Evolutionary conservation across 2,888 invertebrate genomes (phyloP).

Genomic region (Crossocerus cetratus): DNA sequence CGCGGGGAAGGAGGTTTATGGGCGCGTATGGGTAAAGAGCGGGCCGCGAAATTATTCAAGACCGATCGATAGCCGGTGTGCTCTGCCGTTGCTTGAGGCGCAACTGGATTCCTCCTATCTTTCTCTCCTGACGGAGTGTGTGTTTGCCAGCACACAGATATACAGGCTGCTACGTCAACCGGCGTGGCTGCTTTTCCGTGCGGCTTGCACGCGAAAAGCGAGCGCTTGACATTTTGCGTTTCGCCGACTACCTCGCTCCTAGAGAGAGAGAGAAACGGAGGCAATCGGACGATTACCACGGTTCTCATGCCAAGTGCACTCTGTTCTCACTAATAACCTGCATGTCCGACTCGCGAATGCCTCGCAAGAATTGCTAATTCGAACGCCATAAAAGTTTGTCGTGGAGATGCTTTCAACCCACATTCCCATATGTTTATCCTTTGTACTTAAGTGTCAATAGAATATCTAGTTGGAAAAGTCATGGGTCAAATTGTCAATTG

Average conservation of each 20-base stretch:
- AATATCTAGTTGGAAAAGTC: too few relatives aligned
- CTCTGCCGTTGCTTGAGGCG: conserved; percentile 50
- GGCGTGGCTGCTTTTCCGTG: too few relatives aligned
- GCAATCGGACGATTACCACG: too few relatives aligned
- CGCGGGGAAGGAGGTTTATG: too few relatives aligned
- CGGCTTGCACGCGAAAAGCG: conserved; percentile 19
- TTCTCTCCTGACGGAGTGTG: neutral
- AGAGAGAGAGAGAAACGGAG: neutral
- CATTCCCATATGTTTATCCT: too few relatives aligned
- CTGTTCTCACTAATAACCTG: conserved; percentile 30
- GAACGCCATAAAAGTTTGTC: conserved; percentile 2
- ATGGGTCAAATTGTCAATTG: too few relatives aligned
- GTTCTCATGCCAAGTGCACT: too few relatives aligned
- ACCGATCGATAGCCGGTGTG: conserved; percentile 71
- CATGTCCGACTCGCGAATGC: conserved; percentile 7
- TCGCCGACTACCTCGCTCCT: conserved; percentile 38
- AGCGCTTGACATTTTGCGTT: conserved; percentile 51
- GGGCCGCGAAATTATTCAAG: conserved; percentile 69
- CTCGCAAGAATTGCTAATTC: too few relatives aligned
- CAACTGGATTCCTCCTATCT: conserved; percentile 28
- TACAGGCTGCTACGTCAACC: too few relatives aligned
- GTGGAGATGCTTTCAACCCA: neutral
- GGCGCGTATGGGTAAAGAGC: conserved; percentile 41
- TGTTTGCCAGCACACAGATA: too few relatives aligned
- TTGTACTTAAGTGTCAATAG: too few relatives aligned